Conservation (phyloP, 2,888 invertebrate species). For the Macaria liturata region DNA sequence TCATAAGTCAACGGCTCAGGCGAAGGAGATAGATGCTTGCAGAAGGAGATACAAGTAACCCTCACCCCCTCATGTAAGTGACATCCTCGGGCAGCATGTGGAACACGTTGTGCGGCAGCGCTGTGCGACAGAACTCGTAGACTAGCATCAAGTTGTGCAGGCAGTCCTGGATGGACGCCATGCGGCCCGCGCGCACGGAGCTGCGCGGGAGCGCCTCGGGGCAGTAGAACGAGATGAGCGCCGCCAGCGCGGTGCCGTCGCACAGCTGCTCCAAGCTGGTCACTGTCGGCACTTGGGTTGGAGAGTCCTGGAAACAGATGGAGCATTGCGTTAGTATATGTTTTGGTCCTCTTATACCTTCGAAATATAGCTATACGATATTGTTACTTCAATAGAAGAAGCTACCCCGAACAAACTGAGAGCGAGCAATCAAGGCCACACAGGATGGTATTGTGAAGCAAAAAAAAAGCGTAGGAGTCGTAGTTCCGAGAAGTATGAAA, state of each 20-base stretch:
- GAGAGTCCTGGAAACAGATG: constrained; percentile 73
- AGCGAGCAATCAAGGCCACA: no score
- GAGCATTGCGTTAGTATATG: no score
- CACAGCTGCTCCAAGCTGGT: constrained; percentile 94
- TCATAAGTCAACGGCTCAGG: no score
- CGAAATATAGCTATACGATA: no score
- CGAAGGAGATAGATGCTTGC: no score
- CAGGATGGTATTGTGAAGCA: no score
- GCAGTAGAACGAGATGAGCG: constrained; percentile 95
- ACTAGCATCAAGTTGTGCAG: constrained; percentile 95
- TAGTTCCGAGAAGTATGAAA: no score
- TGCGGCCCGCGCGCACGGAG: constrained; percentile 81
- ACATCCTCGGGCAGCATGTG: constrained; percentile 98
- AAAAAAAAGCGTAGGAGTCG: no score
- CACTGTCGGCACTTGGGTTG: constrained; percentile 85
- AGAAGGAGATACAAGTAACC: no score
- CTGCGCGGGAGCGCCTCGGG: constrained; percentile 77
- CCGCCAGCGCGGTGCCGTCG: constrained; percentile 95
- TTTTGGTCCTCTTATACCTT: no score
- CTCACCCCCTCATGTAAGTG: constrained; percentile 94
- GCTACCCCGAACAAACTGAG: no score
- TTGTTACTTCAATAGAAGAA: no score
- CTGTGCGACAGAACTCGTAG: constrained; percentile 92
- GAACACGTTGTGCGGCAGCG: constrained; percentile 94
- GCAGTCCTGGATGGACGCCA: constrained; percentile 93